A percentile compares a stretch with the other conserved stretches of the same genome.
Conservation (phyloP, 1,140 invertebrate species). For the Cepaea nemoralis region DNA sequence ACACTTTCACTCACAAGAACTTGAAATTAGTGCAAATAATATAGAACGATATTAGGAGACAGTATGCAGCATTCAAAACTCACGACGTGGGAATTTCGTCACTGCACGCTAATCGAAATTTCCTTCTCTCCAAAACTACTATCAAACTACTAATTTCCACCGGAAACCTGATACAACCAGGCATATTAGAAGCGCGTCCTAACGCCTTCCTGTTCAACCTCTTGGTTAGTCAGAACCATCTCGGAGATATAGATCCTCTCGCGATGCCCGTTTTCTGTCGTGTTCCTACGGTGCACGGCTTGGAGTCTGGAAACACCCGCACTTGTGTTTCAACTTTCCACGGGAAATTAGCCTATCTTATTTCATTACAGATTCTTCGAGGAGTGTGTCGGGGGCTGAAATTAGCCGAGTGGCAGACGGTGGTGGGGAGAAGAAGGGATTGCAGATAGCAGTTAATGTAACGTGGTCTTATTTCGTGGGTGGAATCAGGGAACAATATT, state of each 20-base stretch:
- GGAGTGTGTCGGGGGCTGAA: background rate
- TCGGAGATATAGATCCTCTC: background rate
- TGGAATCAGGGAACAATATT: no score
- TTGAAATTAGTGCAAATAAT: no score
- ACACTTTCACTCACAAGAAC: no score
- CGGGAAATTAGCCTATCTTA: slow-evolving; percentile 19
- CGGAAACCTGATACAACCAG: background rate
- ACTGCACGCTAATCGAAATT: no score
- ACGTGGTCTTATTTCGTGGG: no score
- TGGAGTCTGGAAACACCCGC: background rate
- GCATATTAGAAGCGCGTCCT: background rate
- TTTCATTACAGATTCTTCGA: background rate
- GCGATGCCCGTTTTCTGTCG: background rate
- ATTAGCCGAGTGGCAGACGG: background rate
- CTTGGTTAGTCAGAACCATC: background rate
- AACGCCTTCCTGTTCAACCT: background rate
- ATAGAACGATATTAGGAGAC: no score
- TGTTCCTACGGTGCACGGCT: background rate
- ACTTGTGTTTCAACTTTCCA: background rate
- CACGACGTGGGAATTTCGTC: no score
- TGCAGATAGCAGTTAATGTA: no score
- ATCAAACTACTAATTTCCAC: background rate
- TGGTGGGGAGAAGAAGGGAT: no score
- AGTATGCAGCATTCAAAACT: no score
- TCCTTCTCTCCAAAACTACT: background rate